Evolutionary conservation across 2,888 invertebrate species (phyloP), one percentile per base, ranked within the genome.

Genomic region (Rosalia funebris): DNA sequence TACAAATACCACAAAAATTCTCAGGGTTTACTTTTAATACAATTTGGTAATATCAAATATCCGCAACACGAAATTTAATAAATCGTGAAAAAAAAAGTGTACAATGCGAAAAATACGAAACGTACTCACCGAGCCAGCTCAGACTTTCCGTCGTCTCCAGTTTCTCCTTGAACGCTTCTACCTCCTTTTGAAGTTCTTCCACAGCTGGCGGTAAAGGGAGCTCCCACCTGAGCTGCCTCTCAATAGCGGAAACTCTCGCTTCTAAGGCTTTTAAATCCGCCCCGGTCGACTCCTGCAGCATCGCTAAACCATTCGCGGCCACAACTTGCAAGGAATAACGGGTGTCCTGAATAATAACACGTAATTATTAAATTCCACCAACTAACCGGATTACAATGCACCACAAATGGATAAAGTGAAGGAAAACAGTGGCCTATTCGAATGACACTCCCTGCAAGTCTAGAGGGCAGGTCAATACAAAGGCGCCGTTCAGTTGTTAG

Each of bases 111-210:
- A n/a, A n/a, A n/a, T n/a, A n/a, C n/a, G n/a, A n/a, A n/a, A 25
- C 25, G 5, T 36, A 73, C 83, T 83, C 76, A 87, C 88, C 87
- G 66, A 87, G 81, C 87, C 87, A 87, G 78, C 85, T 86, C 70
- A 87, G 83, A 74, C 85, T 85, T 74, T 87, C 87, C 55, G 86
- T 84, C 16, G 85, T 87, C 75, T 88, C 87, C 68, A 88, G 80
- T 74, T 86, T 87, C 71, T 84, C 83, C 71, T 85, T 82, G 74
- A 88, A 86, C 37, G 81, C 83, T 68, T 86, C 85, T 63, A 88
- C 86, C 74, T 87, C 86, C 53, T 80, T 80, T 74, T 85, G 85
- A 63, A 88, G 83, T 64, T 87, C 86, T 44, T 83, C 82, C 19
- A 88, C 83, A 37, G 82, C 81, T 34, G 83, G 78, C 14, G 85